Evolutionary conservation across 1,140 invertebrate genomes (phyloP).

Genomic region (Brevipalpus yothersi): DNA sequence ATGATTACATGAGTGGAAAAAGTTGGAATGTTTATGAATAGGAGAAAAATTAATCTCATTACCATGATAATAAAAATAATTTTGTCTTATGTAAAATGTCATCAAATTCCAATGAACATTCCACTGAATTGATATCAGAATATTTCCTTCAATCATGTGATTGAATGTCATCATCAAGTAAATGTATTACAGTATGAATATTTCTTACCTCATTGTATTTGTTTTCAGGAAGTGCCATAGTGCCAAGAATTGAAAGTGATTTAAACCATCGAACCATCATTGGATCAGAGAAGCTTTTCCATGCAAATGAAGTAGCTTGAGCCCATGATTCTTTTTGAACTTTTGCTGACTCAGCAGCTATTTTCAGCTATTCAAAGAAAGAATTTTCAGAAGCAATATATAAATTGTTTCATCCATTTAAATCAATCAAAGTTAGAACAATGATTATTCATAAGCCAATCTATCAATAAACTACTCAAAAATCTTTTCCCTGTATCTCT

Average conservation of each 20-base stretch:
- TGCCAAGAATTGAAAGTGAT: slow-evolving; percentile 48
- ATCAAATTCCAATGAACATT: neutral
- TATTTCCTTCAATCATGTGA: neutral
- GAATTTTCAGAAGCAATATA: neutral
- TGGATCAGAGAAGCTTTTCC: slow-evolving; percentile 37
- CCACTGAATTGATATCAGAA: neutral
- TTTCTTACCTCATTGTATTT: slow-evolving; percentile 45
- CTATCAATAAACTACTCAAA: neutral
- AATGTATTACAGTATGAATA: neutral
- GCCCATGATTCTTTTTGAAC: slow-evolving; percentile 15
- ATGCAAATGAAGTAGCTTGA: slow-evolving; percentile 24
- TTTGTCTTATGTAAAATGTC: too few species aligned
- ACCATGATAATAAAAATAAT: neutral
- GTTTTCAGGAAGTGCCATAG: slow-evolving; percentile 38
- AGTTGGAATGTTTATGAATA: too few species aligned
- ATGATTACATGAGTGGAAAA: neutral
- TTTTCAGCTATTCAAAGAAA: slow-evolving; percentile 7
- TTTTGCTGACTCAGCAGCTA: slow-evolving; percentile 8
- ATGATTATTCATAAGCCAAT: neutral
- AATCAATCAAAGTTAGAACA: neutral
- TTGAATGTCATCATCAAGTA: neutral
- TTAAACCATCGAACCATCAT: slow-evolving; percentile 42
- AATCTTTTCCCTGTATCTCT: neutral
- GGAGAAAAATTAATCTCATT: neutral
- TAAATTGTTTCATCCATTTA: neutral